These are phyloP conservation scores for Orchesellides sinensis DNA, from an alignment of 2,888 invertebrate species.

Conservation along the genomic window DNA sequence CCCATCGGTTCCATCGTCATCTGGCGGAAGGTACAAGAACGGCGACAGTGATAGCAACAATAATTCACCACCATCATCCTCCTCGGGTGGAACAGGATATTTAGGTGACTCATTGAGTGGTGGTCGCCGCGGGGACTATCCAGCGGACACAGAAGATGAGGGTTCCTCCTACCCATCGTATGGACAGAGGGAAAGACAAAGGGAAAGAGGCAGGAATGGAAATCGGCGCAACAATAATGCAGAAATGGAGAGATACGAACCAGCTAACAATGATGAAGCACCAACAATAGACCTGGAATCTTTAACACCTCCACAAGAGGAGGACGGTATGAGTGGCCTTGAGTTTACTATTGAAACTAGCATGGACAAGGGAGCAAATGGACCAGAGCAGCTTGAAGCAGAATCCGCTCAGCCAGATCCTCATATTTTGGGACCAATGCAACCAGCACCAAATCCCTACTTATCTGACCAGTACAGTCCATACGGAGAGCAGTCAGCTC, in stretches of 20 bases:
- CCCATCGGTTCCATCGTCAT: slow-evolving; percentile 26
- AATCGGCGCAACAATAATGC: neutral
- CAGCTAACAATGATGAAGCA: slow-evolving; percentile 22
- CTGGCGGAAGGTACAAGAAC: slow-evolving; percentile 38
- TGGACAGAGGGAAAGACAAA: neutral
- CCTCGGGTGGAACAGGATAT: slow-evolving; percentile 11
- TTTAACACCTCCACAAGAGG: slow-evolving; percentile 17
- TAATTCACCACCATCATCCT: neutral
- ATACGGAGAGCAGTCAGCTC: slow-evolving; percentile 42
- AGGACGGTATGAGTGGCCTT: slow-evolving; percentile 60
- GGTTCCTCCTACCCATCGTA: slow-evolving; percentile 26
- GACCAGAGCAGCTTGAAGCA: neutral
- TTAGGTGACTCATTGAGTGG: slow-evolving; percentile 32
- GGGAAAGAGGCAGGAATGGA: no score
- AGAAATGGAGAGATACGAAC: neutral
- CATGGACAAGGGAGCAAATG: slow-evolving; percentile 44
- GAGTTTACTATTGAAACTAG: slow-evolving; percentile 69
- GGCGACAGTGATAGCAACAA: neutral
- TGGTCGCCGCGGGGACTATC: slow-evolving; percentile 46
- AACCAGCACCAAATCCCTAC: slow-evolving; percentile 36
- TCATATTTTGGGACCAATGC: slow-evolving; percentile 56
- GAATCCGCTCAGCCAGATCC: slow-evolving; percentile 37
- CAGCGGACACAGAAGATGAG: slow-evolving; percentile 30
- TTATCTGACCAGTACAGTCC: slow-evolving; percentile 60
- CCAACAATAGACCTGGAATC: slow-evolving; percentile 62